Evolutionary conservation across 2,113 vertebrate species (phyloP).

Genomic region (Oreocharis arfaki): DNA sequence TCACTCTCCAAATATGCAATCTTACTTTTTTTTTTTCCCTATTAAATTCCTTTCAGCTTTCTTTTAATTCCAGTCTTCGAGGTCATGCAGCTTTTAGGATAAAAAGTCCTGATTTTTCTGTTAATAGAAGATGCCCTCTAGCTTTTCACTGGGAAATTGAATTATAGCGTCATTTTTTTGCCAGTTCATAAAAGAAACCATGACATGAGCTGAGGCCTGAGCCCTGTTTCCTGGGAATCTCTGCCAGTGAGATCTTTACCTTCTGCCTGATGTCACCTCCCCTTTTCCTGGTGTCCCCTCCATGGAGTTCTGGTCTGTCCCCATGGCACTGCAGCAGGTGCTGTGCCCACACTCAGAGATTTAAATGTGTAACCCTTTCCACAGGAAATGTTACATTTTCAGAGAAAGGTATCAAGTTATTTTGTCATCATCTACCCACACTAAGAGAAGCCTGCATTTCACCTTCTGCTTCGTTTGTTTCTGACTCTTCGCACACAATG

Average conservation of each 20-base stretch:
- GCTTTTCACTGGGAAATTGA: not conserved
- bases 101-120: not conserved
- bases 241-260: not conserved
- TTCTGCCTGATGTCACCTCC: not conserved
- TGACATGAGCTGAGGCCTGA: not conserved
- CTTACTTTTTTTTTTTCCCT: not conserved
- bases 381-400: not conserved
- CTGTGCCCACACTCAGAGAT: not conserved
- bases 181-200: not conserved
- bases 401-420: not conserved
- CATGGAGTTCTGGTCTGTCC: not conserved
- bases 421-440: not conserved
- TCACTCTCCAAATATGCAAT: not conserved
- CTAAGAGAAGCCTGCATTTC: not conserved
- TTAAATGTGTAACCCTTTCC: not conserved
- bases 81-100: not conserved
- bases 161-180: not conserved
- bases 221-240: not conserved
- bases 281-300: not conserved
- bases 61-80: not conserved
- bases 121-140: not conserved
- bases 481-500: not conserved
- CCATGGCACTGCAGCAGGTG: not conserved
- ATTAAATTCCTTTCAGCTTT: not conserved
- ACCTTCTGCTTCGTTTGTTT: not conserved